A percentile compares a stretch with the other conserved stretches of the same genome.
Conservation (phyloP, 2,113 vertebrate genomes). For the Eublepharis macularius region DNA sequence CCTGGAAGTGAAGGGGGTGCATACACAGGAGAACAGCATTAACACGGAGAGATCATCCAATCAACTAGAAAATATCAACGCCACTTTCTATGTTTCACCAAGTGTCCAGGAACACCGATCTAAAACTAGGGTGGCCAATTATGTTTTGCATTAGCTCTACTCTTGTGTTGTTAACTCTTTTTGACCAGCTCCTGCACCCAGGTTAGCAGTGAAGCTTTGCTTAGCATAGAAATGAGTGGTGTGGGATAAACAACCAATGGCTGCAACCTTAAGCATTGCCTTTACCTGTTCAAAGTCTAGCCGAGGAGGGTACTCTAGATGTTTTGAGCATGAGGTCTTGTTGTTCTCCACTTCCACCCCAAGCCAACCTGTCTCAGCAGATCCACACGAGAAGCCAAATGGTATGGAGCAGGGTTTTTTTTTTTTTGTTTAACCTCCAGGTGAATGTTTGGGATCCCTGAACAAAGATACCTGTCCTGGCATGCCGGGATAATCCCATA, state of each 20-base stretch:
- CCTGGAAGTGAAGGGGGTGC: background rate
- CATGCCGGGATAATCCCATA: slow-evolving; percentile 24
- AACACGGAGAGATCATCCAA: background rate
- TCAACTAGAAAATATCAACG: no score
- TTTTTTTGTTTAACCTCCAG: slow-evolving; percentile 16
- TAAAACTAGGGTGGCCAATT: no score
- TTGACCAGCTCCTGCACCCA: background rate
- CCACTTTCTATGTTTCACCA: background rate
- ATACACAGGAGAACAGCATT: no score
- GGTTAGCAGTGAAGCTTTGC: background rate
- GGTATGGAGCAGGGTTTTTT: background rate
- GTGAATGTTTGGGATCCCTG: slow-evolving; percentile 73
- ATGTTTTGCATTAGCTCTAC: no score
- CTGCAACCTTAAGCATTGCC: background rate
- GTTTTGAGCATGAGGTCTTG: background rate
- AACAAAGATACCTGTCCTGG: slow-evolving; percentile 67
- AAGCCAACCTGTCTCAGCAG: slow-evolving; percentile 63
- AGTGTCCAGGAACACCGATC: background rate
- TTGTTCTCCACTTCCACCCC: background rate
- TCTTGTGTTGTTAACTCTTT: background rate
- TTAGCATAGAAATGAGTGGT: background rate
- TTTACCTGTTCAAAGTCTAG: background rate
- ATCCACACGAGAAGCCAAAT: slow-evolving; percentile 9
- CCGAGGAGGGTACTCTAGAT: background rate
- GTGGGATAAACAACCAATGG: background rate